Evolutionary conservation across 92 coral and sea anemone species (phyloP).

Genomic region (Epizoanthus scotinus): DNA sequence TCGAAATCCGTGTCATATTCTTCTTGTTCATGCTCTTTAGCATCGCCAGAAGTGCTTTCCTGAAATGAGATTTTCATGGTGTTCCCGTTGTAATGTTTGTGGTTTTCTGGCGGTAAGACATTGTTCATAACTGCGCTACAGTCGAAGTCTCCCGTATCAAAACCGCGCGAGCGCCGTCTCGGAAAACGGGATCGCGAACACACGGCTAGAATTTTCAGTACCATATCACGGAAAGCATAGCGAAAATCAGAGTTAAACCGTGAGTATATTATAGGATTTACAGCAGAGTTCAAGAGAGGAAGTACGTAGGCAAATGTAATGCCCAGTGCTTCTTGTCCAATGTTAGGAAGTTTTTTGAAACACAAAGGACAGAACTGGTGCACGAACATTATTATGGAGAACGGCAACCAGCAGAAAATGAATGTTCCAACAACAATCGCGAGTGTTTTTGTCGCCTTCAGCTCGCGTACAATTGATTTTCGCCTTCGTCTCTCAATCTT

Average conservation of each 20-base stretch:
- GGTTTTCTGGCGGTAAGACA: background rate
- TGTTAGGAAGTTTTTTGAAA: constrained; percentile 38
- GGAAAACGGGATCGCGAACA: background rate
- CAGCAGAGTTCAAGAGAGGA: constrained; percentile 87
- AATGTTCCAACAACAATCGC: constrained; percentile 95
- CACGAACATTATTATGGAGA: constrained; percentile 76
- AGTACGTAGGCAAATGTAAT: constrained; percentile 83
- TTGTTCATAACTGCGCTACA: constrained; percentile 18
- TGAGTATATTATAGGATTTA: constrained; percentile 94
- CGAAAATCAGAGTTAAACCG: constrained; percentile 94
- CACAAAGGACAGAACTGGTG: constrained; percentile 74
- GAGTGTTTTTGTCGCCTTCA: constrained; percentile 94
- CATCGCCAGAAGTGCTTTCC: constrained; percentile 9
- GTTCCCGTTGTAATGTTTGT: constrained; percentile 26
- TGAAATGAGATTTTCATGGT: background rate
- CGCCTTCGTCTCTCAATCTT: constrained; percentile 72
- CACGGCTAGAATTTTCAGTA: constrained; percentile 42
- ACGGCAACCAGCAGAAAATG: constrained; percentile 92
- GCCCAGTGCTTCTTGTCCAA: constrained; percentile 70
- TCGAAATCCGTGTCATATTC: constrained; percentile 16
- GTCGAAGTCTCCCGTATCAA: constrained; percentile 33
- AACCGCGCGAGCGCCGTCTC: background rate
- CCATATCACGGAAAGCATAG: constrained; percentile 77
- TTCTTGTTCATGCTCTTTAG: constrained; percentile 2
- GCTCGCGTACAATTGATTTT: constrained; percentile 87